Evolutionary conservation across 1,140 invertebrate genomes (phyloP).

Genomic region (Dicyema japonicum): DNA sequence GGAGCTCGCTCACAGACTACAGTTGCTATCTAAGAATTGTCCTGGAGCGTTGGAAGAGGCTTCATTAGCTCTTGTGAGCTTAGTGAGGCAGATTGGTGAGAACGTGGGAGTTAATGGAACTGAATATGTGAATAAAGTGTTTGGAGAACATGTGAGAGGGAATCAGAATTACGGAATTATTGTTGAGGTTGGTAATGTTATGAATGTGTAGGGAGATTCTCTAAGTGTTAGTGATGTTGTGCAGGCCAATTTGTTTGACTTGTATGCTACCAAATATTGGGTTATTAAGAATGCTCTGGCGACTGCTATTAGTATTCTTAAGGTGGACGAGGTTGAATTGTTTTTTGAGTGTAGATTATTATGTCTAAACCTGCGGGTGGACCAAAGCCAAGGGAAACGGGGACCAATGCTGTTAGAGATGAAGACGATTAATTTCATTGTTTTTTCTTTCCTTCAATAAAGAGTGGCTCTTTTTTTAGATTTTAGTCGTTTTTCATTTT

Average conservation of each 20-base stretch:
- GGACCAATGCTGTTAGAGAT: conserved; percentile 6
- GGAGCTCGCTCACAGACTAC: conserved; percentile 38
- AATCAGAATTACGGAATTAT: background rate
- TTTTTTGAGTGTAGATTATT: conserved; percentile 37
- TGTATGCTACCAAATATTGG: conserved; percentile 58
- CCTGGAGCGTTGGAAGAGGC: conserved; percentile 77
- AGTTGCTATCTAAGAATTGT: conserved; percentile 24
- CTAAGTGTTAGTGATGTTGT: conserved; percentile 38
- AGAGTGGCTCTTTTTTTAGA: too few species aligned
- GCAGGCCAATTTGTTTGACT: conserved; percentile 24
- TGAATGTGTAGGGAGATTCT: too few species aligned
- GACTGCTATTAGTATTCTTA: conserved; percentile 59
- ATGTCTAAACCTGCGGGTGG: conserved; percentile 86
- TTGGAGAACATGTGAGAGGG: conserved; percentile 2
- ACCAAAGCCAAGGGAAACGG: conserved; percentile 36
- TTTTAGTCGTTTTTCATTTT: too few species aligned
- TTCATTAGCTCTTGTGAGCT: conserved; percentile 49
- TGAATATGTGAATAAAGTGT: background rate
- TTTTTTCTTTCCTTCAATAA: too few species aligned
- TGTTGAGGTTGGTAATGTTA: conserved; percentile 1
- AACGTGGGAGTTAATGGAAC: conserved; percentile 47
- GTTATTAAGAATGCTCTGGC: conserved; percentile 67
- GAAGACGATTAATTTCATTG: too few species aligned
- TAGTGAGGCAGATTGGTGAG: conserved; percentile 63
- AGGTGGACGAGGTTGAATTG: conserved; percentile 38